These are phyloP conservation scores for Leptopilina drosophilae DNA, from an alignment of 2,888 invertebrate species.

Conservation along the genomic window DNA sequence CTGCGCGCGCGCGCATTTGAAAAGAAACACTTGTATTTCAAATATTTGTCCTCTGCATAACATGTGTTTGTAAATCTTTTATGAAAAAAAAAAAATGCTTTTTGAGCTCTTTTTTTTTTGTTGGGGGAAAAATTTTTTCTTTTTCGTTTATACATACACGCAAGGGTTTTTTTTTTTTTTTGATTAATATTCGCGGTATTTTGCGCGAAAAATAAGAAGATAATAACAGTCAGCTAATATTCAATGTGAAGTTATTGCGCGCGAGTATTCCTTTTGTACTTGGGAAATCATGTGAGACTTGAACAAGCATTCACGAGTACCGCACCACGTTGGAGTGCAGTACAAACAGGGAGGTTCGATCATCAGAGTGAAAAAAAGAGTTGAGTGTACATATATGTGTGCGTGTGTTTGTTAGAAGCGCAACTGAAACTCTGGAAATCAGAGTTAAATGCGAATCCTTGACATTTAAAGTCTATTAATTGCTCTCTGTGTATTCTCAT, in stretches of 20 bases:
- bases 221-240: background rate
- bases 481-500: background rate
- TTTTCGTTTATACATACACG: too few relatives aligned
- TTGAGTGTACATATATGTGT: background rate
- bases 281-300: constrained; percentile 29
- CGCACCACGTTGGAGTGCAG: constrained; percentile 16
- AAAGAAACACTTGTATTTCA: background rate
- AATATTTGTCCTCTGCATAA: background rate
- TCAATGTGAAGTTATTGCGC: constrained; percentile 12
- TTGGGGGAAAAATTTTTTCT: too few relatives aligned
- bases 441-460: constrained; percentile 5
- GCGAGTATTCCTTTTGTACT: constrained; percentile 1
- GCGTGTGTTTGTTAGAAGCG: constrained; percentile 3
- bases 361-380: constrained; percentile 15
- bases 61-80: background rate
- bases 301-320: constrained; percentile 16
- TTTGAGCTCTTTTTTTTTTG: too few relatives aligned
- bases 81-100: too few relatives aligned
- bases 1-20: background rate
- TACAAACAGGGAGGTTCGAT: constrained; percentile 30
- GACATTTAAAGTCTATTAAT: background rate
- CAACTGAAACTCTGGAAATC: background rate
- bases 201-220: background rate
- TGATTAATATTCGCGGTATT: too few relatives aligned
- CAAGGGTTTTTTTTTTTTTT: too few relatives aligned